phyloP scores from a whole-genome alignment of 2,113 vertebrate genomes.

The Gasterosteus nipponicus region DNA sequence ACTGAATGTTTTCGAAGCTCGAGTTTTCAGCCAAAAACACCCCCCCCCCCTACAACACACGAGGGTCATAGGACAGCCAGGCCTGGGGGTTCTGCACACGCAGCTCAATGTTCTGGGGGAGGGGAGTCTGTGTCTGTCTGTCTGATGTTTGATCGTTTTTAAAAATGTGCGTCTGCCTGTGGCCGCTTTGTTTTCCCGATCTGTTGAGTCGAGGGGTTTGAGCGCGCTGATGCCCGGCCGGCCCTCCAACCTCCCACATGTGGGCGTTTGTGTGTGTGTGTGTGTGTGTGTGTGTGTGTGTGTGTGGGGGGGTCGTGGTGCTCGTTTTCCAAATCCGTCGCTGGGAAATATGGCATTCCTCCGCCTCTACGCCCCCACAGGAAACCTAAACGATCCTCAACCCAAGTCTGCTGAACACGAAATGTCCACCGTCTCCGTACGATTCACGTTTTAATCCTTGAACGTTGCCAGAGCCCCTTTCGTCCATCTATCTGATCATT shows the following conservation, averaged over 20 bases:
- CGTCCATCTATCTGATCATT: conserved; percentile 2
- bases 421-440: conserved; percentile 16
- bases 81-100: conserved; percentile 39
- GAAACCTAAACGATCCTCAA: conserved; percentile 7
- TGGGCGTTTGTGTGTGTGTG: conserved; percentile 13
- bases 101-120: conserved; percentile 37
- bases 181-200: conserved; percentile 60
- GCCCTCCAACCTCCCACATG: conserved; percentile 42
- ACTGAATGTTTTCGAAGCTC: background rate
- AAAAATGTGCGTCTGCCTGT: conserved; percentile 30
- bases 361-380: conserved; percentile 48
- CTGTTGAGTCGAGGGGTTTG: conserved; percentile 69
- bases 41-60: conserved; percentile 5
- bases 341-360: conserved; percentile 52
- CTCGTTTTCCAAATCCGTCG: conserved; percentile 57
- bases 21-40: conserved; percentile 24
- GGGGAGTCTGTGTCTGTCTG: conserved; percentile 8
- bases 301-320: conserved; percentile 25
- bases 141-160: background rate
- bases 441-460: conserved; percentile 17
- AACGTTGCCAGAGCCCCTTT: background rate
- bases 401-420: background rate
- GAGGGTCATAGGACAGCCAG: conserved; percentile 25
- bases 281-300: conserved; percentile 21
- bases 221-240: conserved; percentile 12